Base-by-base conservation (phyloP, 2,797 vertebrate species). In the Erethizon dorsatum region DNA sequence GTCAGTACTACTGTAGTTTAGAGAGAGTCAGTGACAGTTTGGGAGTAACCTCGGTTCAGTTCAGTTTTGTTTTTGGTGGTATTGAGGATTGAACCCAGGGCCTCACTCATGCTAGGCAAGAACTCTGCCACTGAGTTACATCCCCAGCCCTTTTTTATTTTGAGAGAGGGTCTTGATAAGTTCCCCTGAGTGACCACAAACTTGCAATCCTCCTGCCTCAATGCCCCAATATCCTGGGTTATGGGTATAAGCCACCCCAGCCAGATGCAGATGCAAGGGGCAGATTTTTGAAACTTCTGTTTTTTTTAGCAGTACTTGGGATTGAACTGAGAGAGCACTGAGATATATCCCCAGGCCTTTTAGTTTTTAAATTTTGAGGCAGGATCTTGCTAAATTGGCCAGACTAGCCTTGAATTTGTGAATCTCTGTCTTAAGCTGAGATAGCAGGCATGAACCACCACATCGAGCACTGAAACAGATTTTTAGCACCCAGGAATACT, bases 401-500 rank as follows among this genome's bases (percentile, higher is more conserved):
- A 54, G 50, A 54, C 50, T 18, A 10, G 28, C 4, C 28, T 33
- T 77, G 73, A 50, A 9, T 77, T 77, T 50, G 24, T 77, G 26
- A 47, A 28, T 77, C 45, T 33, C 6, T 79, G 8, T 31, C 50
- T 79, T 52, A n/a, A 26, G 7, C 77, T 79, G 47, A 26, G 31
- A 33, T 31, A 54, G 9, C 8, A n/a, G 50, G 31, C 31, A 20
- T 33, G 28, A 79, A 54, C 31, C 28, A 79, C 50, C 31, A n/a
- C 31, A n/a, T 20, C 2, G 31, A 52, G 4, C 15, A 20, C 73
- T 50, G 73, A 79, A 33, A 33, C 31, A 20, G 31, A 78, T 56
- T 93, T 69, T 67, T 73, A 94, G 67, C 41, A 52, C 17, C 47
- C 95, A 24, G 22, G 33, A 87, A 88, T 83, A n/a, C 57, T 71